Evolutionary conservation across 2,113 vertebrate genomes (phyloP).

Genomic region (Xiphias gladius): DNA sequence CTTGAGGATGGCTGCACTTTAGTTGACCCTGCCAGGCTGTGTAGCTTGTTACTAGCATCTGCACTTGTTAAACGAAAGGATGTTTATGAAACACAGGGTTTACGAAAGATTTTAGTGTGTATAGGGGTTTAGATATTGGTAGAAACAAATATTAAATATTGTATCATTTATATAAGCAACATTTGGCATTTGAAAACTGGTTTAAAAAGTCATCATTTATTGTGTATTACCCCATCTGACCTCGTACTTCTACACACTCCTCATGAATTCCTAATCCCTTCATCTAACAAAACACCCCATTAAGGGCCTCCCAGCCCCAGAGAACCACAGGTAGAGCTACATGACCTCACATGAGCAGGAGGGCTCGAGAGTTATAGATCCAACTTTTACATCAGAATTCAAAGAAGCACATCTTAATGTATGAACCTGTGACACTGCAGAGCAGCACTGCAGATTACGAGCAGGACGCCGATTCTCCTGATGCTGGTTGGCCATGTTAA

Average conservation of each 20-base stretch:
- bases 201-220: neutral
- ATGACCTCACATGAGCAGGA: neutral
- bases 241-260: slow-evolving; percentile 5
- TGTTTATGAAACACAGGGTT: neutral
- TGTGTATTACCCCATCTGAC: neutral
- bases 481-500: slow-evolving; percentile 58
- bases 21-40: slow-evolving; percentile 32
- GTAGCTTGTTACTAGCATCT: slow-evolving; percentile 12
- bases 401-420: neutral
- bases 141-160: neutral
- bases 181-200: neutral
- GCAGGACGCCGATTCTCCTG: slow-evolving; percentile 24
- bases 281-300: neutral
- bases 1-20: slow-evolving; percentile 26
- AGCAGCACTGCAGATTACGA: slow-evolving; percentile 35
- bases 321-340: neutral
- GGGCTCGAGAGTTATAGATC: neutral
- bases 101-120: neutral
- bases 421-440: slow-evolving; percentile 11
- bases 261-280: slow-evolving; percentile 15
- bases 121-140: neutral
- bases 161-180: neutral
- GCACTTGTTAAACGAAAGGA: neutral
- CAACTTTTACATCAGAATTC: slow-evolving; percentile 10
- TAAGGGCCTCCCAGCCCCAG: neutral